Base-by-base conservation (phyloP, 2,888 invertebrate species). In the Pachymerium ferrugineum region DNA sequence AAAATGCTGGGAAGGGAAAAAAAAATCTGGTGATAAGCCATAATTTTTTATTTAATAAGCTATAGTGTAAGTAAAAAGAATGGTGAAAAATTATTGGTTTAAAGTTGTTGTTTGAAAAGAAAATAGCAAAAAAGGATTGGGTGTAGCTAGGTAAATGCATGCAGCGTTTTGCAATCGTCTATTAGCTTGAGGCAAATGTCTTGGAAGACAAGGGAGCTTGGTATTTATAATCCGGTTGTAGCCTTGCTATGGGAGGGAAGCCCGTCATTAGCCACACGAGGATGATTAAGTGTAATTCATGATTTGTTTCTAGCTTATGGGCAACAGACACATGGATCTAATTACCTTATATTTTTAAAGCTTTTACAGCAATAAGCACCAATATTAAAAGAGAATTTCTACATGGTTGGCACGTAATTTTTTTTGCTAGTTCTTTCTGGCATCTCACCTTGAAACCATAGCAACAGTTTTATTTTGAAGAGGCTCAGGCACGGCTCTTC, bases 211-310 rank as follows among this genome's bases (percentile, higher is more conserved):
- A 47, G 12, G 8, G 47, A 42, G 16, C 12, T 3, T 62, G 62
- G 62, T 28, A 62, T 62, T 62, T 62, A 62, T 62, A 62, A 62
- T 3, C 62, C 12, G 10, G 62, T 28, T 62, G 62, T 22, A 47
- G 62, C 25, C 25, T 62, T 62, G 62, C 25, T 14, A 28, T 22
- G 47, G 62, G 62, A 62, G 62, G 62, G 62, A 62, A 62, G 62
- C 62, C 69, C 69, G 16, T 69, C 69, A 69, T 69, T 69, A 69
- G 31, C 69, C 31, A 30, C 31, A 33, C 31, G 33, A 69, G 31
- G 33, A 69, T 33, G 69, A 69, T 31, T 69, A 69, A 69, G 31
- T 69, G 33, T 69, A 69, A 31, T 69, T 69, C 69, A 69, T 69
- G 69, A 62, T 62, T 62, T 62, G 62, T 62, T 62, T 62, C 62